phyloP scores from a whole-genome alignment of 2,888 invertebrate species.

The Biston betularia region DNA sequence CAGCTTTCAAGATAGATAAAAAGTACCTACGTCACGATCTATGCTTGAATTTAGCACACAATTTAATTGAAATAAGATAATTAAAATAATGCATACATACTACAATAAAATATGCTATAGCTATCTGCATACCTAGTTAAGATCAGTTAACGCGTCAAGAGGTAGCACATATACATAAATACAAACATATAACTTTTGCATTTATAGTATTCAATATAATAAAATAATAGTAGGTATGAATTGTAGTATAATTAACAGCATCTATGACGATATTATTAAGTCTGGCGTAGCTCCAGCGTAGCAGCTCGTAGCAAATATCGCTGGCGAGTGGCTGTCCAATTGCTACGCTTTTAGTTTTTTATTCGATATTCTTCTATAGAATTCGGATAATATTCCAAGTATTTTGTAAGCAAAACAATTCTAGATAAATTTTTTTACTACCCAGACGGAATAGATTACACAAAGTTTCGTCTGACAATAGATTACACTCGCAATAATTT shows the following conservation, averaged over 20 bases:
- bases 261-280: conserved; percentile 19
- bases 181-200: too few species aligned
- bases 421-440: conserved; percentile 2
- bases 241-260: not conserved
- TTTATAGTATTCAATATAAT: not conserved
- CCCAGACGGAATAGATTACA: not conserved
- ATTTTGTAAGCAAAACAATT: not conserved
- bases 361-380: conserved; percentile 8
- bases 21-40: too few species aligned
- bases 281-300: conserved; percentile 47
- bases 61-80: too few species aligned
- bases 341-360: conserved; percentile 42
- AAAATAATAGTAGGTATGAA: too few species aligned
- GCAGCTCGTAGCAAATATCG: conserved; percentile 59
- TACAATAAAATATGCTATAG: too few species aligned
- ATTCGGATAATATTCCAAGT: conserved; percentile 4
- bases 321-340: conserved; percentile 50
- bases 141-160: too few species aligned
- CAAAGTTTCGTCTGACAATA: not conserved
- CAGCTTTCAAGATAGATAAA: too few species aligned
- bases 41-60: too few species aligned
- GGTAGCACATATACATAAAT: too few species aligned
- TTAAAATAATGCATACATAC: too few species aligned
- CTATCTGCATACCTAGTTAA: too few species aligned
- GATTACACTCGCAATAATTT: too few species aligned